A percentile compares a stretch with the other conserved stretches of the same genome.
phyloP scores from a whole-genome alignment of 2,888 invertebrate species.

The Pocota personata region DNA sequence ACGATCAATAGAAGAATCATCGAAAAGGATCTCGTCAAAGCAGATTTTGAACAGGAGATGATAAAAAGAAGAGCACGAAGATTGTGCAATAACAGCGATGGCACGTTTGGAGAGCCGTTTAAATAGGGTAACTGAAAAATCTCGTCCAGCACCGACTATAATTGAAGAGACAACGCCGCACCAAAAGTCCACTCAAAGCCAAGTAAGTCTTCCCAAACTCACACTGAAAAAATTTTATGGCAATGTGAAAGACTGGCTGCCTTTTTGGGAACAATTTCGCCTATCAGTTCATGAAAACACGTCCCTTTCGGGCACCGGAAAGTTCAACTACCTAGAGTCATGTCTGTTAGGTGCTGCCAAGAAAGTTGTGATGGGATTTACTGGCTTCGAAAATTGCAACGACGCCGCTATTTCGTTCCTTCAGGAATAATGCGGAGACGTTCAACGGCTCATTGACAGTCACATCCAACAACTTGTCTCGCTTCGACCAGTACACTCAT shows the following conservation, averaged over 20 bases:
- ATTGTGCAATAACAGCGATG: background rate
- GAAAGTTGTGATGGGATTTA: background rate
- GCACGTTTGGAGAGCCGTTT: conserved; percentile 5
- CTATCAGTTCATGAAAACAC: background rate
- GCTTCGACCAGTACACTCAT: conserved; percentile 7
- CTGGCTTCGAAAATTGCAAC: background rate
- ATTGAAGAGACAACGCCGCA: background rate
- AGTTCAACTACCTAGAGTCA: conserved; percentile 1
- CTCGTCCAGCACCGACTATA: background rate
- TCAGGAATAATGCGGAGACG: conserved; percentile 6
- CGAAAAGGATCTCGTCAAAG: conserved; percentile 16
- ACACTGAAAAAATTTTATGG: background rate
- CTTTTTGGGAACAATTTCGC: background rate
- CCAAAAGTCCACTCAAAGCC: background rate
- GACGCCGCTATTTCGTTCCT: conserved; percentile 17
- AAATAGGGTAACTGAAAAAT: background rate
- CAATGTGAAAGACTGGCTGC: background rate
- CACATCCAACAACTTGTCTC: conserved; percentile 24
- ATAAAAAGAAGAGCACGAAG: conserved; percentile 14
- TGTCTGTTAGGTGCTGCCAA: background rate
- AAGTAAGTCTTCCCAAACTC: background rate
- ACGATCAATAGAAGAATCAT: background rate
- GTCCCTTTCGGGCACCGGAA: background rate
- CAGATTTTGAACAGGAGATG: conserved; percentile 16
- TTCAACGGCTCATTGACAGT: conserved; percentile 6